Base-by-base conservation (phyloP, 2,797 vertebrate genomes). In the Caiman crocodilus region DNA sequence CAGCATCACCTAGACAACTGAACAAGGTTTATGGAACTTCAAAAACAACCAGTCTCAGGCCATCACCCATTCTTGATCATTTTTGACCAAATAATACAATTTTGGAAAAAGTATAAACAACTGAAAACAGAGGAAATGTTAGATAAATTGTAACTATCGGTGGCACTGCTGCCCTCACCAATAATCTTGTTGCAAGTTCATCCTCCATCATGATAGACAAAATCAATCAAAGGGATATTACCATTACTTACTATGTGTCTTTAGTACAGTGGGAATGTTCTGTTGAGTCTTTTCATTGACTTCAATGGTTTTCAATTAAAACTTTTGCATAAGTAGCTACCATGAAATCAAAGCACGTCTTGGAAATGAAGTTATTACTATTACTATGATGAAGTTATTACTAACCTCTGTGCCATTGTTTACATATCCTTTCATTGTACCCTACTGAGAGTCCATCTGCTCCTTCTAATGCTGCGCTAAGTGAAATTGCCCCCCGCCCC, bases 1-100 rank as follows among this genome's bases (percentile, higher is more conserved):
- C 0, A 14, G 35, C 30, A 91, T 73, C 23, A 42, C 69, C 23
- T 7, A 14, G 2, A 13, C 0, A 1, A 1, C 3, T 84, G 69
- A 85, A 58, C 26, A 57, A 42, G 2, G 79, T 74, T 75, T 63
- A 17, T 57, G 2, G 0, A 30, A 17, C 16, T 82, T 61, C 58
- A 5, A 9, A 71, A 50, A 73, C 35, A 50, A 10, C n/a, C 35
- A 23, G 42, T 4, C 32, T 56, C 55, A 76, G 16, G 12, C 42
- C 76, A 82, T 13, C 16, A 83, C 3, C 2, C 2, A 4, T 18
- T 17, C 59, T 2, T 50, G 20, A 74, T 63, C 5, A 63, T 58
- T 77, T 74, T 16, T 21, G 4, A 7, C 42, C 16, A 4, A 20
- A 64, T 1, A 3, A 28, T 28, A 69, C 6, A 21, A 60, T 14